Base-by-base conservation (phyloP, 1,140 invertebrate genomes). In the Trinorchestia longiramus region DNA sequence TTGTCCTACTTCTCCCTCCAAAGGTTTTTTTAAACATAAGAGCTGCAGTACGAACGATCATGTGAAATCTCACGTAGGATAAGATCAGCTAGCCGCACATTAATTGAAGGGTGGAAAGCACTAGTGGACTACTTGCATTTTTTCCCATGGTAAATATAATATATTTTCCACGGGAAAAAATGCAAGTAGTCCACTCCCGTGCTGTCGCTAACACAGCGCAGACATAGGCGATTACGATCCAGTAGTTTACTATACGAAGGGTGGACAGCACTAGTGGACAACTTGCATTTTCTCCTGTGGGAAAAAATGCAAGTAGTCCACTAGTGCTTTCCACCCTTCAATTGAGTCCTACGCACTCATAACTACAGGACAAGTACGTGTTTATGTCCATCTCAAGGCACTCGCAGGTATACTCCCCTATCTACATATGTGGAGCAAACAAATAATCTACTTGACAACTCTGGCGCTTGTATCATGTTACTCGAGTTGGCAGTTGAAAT, bases 401-500 rank as follows among this genome's bases (percentile, higher is more conserved):
- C 43, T 40, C 17, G 92, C 43, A 47, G 47, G 43, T 43, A 28
- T 47, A 4, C 92, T n/a, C 41, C 92, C 15, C 11, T 44, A 94
- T n/a, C n/a, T n/a, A 94, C 47, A 43, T 94, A 47, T 94, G 40
- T 44, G 8, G 43, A 45, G 43, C 92, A 94, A 11, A 94, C 41
- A 94, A 94, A 94, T 94, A 17, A 94, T 94, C 92, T 43, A 41
- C 43, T n/a, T 94, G 92, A 94, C 40, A 44, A 94, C 92, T 94
- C 92, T 45, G 19, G 8, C 4, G 8, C 43, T 11, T 11, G 92
- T 43, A 94, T 94, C 92, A 47, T n/a, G 92, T 94, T 94, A 45
- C 92, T 3, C 44, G 41, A 94, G 43, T 43, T 43, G 47, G 45
- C 92, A 94, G 92, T 94, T 94, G 40, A 94, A 45, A 47, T 6